Percentiles rank a stretch among this genome's conserved stretches.
Evolutionary conservation across 2,113 vertebrate species (phyloP).

Genomic region (Hippopotamus amphibius): DNA sequence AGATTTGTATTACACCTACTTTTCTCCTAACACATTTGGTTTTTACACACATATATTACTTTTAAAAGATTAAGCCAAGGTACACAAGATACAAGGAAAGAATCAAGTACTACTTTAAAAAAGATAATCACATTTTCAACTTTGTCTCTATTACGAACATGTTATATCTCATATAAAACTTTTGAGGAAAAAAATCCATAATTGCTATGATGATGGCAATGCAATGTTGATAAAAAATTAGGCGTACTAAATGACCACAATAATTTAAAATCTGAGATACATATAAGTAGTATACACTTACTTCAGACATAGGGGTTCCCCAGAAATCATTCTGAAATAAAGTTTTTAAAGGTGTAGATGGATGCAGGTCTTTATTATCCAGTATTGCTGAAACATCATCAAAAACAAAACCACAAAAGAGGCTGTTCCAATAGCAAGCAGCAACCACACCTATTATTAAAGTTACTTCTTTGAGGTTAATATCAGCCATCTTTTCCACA

Average conservation of each 20-base stretch:
- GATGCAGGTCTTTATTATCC: slow-evolving; percentile 98
- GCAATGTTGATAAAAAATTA: not conserved
- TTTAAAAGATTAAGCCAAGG: not conserved
- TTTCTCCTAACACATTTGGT: not conserved
- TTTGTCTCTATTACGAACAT: not conserved
- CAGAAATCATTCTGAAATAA: slow-evolving; percentile 99
- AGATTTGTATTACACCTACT: not conserved
- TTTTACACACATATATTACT: not conserved
- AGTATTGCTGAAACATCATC: slow-evolving; percentile 98
- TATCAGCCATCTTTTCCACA: slow-evolving; percentile 91
- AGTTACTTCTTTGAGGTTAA: slow-evolving; percentile 93
- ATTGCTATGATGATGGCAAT: not conserved
- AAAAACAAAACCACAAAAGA: slow-evolving; percentile 98
- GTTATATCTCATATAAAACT: not conserved
- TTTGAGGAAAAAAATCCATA: not conserved
- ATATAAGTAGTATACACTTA: slow-evolving; percentile 76
- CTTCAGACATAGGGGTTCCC: slow-evolving; percentile 99
- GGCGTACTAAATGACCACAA: not conserved
- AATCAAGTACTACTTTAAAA: slow-evolving; percentile 35
- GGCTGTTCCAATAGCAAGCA: slow-evolving; percentile 98
- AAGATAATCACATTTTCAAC: not conserved
- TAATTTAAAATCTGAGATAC: slow-evolving; percentile 46
- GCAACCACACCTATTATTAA: slow-evolving; percentile 93
- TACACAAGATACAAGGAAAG: not conserved
- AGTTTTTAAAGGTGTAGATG: slow-evolving; percentile 94